These are phyloP conservation scores for Zoanthus gigantus DNA, from an alignment of 92 coral and sea anemone species.

Conservation along the genomic window DNA sequence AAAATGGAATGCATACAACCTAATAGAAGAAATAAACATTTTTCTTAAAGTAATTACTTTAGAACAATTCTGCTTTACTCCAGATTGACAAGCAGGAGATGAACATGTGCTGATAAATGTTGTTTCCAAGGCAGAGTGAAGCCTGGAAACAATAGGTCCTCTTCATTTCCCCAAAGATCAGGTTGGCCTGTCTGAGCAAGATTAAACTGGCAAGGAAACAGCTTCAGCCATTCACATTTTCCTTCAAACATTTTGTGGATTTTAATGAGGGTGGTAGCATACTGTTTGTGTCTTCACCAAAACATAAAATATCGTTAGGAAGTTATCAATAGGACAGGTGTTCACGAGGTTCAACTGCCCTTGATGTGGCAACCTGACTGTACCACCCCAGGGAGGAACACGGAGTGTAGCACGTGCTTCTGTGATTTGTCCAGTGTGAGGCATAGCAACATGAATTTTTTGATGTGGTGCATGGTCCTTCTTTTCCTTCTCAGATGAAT, in stretches of 20 bases:
- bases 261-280: slow-evolving; percentile 37
- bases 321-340: slow-evolving; percentile 61
- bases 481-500: background rate
- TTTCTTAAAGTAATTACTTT: slow-evolving; percentile 48
- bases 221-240: slow-evolving; percentile 21
- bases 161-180: slow-evolving; percentile 56
- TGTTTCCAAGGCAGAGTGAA: slow-evolving; percentile 33
- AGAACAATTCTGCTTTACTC: slow-evolving; percentile 31
- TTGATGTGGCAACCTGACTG: background rate
- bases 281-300: slow-evolving; percentile 38
- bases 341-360: background rate
- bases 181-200: background rate
- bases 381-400: slow-evolving; percentile 30
- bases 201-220: slow-evolving; percentile 42
- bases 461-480: background rate
- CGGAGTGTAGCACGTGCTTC: background rate
- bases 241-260: slow-evolving; percentile 30
- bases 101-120: slow-evolving; percentile 34
- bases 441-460: no score
- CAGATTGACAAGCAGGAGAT: slow-evolving; percentile 56
- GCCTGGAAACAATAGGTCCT: slow-evolving; percentile 48
- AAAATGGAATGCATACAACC: background rate
- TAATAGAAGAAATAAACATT: background rate
- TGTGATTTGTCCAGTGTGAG: background rate
- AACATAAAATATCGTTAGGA: slow-evolving; percentile 53